Percentiles rank a stretch among this genome's conserved stretches.
Evolutionary conservation across 1,140 invertebrate species (phyloP).

Genomic region (Dendrolimus punctatus): DNA sequence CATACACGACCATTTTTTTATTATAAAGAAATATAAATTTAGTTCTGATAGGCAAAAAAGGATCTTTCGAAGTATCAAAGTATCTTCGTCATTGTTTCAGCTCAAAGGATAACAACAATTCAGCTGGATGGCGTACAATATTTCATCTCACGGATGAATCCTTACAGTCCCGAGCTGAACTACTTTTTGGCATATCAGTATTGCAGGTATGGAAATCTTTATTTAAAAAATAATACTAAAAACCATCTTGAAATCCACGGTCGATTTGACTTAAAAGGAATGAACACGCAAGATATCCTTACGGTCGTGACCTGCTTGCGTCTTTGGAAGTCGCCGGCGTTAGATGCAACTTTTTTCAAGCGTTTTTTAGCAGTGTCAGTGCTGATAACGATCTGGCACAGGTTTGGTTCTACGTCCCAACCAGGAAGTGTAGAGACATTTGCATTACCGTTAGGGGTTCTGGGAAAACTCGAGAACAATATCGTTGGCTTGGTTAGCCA

Average conservation of each 20-base stretch:
- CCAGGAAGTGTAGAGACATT: conserved; percentile 57
- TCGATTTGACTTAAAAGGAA: too few relatives aligned
- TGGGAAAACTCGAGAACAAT: conserved; percentile 51
- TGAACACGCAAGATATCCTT: too few relatives aligned
- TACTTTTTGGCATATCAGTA: conserved; percentile 92
- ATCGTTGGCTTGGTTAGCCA: conserved; percentile 26
- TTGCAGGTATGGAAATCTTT: conserved; percentile 71
- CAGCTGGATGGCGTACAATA: conserved; percentile 89
- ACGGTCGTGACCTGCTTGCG: too few relatives aligned
- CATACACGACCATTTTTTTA: too few relatives aligned
- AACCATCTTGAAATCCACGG: too few relatives aligned
- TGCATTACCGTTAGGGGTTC: conserved; percentile 54
- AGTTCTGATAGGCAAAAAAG: too few relatives aligned
- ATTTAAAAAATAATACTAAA: neutral
- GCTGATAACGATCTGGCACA: conserved; percentile 4
- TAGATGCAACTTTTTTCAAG: too few relatives aligned
- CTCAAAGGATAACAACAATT: conserved; percentile 88
- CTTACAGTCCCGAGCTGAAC: conserved; percentile 89
- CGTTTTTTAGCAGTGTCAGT: too few relatives aligned
- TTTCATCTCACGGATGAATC: conserved; percentile 90
- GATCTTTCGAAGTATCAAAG: too few relatives aligned
- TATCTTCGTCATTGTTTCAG: conserved; percentile 69
- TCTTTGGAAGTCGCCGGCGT: too few relatives aligned
- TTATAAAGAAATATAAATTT: too few relatives aligned
- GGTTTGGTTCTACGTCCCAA: conserved; percentile 27